Evolutionary conservation across 2,888 invertebrate genomes (phyloP).

Genomic region (Agriotes lineatus): DNA sequence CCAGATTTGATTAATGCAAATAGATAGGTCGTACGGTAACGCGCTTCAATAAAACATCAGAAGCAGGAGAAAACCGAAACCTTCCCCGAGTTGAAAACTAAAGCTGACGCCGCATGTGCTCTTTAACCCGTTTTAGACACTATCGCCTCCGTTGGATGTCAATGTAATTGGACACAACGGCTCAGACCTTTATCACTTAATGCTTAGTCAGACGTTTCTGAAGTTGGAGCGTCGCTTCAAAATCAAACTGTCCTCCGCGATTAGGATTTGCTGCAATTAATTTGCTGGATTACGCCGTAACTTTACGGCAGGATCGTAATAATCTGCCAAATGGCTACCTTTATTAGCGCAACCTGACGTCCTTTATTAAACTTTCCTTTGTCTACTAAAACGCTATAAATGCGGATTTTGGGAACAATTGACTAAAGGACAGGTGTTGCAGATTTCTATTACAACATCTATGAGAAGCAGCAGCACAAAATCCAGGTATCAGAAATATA

Average conservation of each 20-base stretch:
- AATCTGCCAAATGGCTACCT: no score
- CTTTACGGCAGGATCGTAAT: no score
- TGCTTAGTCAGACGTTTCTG: slow-evolving; percentile 23
- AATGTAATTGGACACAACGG: slow-evolving; percentile 23
- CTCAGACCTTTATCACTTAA: slow-evolving; percentile 18
- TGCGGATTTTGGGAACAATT: no score
- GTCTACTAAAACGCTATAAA: no score
- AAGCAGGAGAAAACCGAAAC: neutral
- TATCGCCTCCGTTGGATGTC: slow-evolving; percentile 17
- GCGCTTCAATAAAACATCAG: neutral
- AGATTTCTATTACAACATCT: no score
- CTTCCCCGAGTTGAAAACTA: neutral
- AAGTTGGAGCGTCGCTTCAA: neutral
- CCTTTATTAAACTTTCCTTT: no score
- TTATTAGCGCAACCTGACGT: no score
- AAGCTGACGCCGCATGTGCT: slow-evolving; percentile 22
- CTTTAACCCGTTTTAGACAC: slow-evolving; percentile 21
- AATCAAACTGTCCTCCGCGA: neutral
- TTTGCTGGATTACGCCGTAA: no score
- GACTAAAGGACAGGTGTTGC: no score
- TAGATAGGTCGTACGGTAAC: neutral
- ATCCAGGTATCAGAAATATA: no score
- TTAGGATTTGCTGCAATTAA: neutral
- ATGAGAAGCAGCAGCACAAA: no score
- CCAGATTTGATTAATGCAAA: neutral